Evolutionary conservation across 2,113 vertebrate species (phyloP).

Genomic region (Tichodroma muraria): DNA sequence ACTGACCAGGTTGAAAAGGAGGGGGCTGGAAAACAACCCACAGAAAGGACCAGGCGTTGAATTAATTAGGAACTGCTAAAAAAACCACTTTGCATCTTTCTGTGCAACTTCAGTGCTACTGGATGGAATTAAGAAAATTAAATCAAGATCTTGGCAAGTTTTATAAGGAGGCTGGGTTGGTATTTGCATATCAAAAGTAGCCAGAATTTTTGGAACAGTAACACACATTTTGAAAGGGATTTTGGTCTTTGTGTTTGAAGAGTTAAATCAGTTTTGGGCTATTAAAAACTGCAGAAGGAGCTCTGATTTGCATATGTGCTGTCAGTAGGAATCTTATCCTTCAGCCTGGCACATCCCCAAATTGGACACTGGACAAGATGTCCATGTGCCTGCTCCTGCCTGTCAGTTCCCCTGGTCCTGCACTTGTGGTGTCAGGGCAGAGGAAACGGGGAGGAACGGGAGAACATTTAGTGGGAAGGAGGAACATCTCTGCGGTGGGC

Average conservation of each 20-base stretch:
- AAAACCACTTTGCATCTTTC: background rate
- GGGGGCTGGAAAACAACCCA: background rate
- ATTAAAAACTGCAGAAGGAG: slow-evolving; percentile 25
- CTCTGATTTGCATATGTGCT: slow-evolving; percentile 35
- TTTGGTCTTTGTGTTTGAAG: slow-evolving; percentile 12
- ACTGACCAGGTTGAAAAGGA: background rate
- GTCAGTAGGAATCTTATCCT: background rate
- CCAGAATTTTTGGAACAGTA: slow-evolving; percentile 24
- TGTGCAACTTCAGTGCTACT: background rate
- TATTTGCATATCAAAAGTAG: slow-evolving; percentile 40
- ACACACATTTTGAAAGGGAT: background rate
- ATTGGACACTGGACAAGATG: slow-evolving; percentile 12
- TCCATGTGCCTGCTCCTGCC: background rate
- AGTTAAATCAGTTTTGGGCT: slow-evolving; percentile 29
- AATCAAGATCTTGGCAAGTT: slow-evolving; percentile 21
- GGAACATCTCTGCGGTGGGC: background rate
- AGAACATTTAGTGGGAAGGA: background rate
- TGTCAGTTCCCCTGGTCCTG: background rate
- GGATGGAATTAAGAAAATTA: slow-evolving; percentile 10
- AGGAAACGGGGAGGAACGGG: background rate
- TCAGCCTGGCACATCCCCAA: background rate
- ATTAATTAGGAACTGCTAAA: background rate
- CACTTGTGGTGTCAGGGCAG: background rate
- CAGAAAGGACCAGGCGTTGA: background rate
- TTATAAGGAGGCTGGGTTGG: background rate